Evolutionary conservation across 2,888 invertebrate genomes (phyloP).

Genomic region (Apamea epomidion): DNA sequence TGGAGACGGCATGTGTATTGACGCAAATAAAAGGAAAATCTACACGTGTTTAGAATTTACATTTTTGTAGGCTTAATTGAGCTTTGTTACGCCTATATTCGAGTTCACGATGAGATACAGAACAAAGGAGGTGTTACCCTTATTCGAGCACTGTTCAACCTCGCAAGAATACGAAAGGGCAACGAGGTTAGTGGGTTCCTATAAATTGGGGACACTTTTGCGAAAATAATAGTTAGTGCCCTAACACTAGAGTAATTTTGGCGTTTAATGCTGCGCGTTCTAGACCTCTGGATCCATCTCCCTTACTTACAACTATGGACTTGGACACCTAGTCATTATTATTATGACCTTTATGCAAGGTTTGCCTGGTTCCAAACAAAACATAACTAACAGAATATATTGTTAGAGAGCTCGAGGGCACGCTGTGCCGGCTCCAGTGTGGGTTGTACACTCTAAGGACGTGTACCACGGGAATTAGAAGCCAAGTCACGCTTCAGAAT

Average conservation of each 20-base stretch:
- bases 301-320: neutral
- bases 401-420: constrained; percentile 8
- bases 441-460: constrained; percentile 18
- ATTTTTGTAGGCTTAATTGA: constrained; percentile 14
- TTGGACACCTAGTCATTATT: neutral
- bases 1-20: constrained; percentile 16
- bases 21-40: neutral
- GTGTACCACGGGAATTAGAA: constrained; percentile 69
- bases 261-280: neutral
- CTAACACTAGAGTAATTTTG: neutral
- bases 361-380: constrained; percentile 1
- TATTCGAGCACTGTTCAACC: neutral
- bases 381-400: neutral
- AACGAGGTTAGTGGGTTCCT: neutral
- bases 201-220: neutral
- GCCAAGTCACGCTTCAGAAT: constrained; percentile 75
- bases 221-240: neutral
- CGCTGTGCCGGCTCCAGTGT: constrained; percentile 25
- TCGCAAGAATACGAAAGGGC: neutral
- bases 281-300: neutral
- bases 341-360: neutral
- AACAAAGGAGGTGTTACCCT: neutral
- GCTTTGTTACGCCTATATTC: neutral
- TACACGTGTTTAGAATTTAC: neutral
- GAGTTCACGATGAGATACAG: neutral